Conservation (phyloP, 2,797 vertebrate genomes). For the Semaprochilodus insignis region DNA sequence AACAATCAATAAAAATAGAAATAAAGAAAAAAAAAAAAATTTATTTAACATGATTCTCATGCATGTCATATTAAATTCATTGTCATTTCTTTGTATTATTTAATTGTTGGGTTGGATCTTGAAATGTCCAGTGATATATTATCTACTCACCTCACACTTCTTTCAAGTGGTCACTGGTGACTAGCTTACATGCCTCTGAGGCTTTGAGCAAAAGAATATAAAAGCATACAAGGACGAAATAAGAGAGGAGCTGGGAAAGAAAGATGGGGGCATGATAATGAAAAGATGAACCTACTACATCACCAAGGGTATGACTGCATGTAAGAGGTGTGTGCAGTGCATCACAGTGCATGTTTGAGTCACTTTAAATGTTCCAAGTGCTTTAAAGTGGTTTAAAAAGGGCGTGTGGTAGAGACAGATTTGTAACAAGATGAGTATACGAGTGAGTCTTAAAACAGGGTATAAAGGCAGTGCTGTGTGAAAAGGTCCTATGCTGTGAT, state of each 20-base stretch:
- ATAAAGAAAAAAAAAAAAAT: too few relatives aligned
- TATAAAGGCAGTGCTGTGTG: not conserved
- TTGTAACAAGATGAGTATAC: not conserved
- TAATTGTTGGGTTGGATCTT: too few relatives aligned
- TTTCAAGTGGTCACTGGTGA: too few relatives aligned
- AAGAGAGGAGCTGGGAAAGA: conserved; percentile 32
- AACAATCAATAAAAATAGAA: too few relatives aligned
- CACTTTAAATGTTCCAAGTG: conserved; percentile 25
- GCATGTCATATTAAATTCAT: too few relatives aligned
- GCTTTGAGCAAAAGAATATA: not conserved
- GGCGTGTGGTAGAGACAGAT: not conserved
- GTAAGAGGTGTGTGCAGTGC: conserved; percentile 63
- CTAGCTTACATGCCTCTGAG: too few relatives aligned
- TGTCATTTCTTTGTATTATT: too few relatives aligned
- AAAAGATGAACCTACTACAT: conserved; percentile 55
- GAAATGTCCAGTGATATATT: too few relatives aligned
- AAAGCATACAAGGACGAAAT: not conserved
- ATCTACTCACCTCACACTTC: too few relatives aligned
- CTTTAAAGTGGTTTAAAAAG: conserved; percentile 27
- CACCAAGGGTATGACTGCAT: conserved; percentile 67
- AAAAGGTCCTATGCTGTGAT: not conserved
- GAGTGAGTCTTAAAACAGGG: conserved; percentile 7
- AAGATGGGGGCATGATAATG: conserved; percentile 17
- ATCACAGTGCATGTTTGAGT: conserved; percentile 1
- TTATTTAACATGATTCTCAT: too few relatives aligned